Evolutionary conservation across 2,888 invertebrate genomes (phyloP), one percentile per base, ranked within the genome.

Genomic region (Odontocerum albicorne): DNA sequence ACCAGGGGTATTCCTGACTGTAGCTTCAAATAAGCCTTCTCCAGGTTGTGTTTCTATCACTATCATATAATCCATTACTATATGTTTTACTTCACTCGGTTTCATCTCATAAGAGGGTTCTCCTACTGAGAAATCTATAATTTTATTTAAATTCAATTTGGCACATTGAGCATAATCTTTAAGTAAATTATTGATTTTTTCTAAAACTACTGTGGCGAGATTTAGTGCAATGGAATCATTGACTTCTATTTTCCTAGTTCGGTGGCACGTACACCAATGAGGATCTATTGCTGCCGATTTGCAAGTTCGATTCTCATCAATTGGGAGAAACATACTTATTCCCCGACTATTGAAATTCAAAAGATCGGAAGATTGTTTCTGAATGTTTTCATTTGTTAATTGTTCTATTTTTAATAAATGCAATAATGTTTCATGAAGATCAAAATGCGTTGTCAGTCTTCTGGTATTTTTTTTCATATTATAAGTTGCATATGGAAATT

Each of bases 261-360:
- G 81, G 65, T 91, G 88, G 63, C 96, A 96, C 16, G 92, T 89
- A 69, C 96, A 96, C 88, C 90, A 96, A 68, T 93, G 90, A 19
- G 86, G 84, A 0, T 86, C 83, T 55, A 96, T 91, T 1, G 79
- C 84, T 0, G 95, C 94, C 57, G 78, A 74, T 44, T 81, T 75
- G 67, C 96, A 96, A 0, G 88, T 90, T 38, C 96, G 77, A 50
- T 82, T 78, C 32, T 68, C 69, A 0, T 90, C 86, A 56, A 96
- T 80, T 1, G 85, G 82, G 17, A 85, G 70, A 68, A 96, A 93
- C 42, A 92, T 77, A 69, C 93, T 93, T 4, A 88, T 84, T 2
- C 87, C 85, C 46, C 85, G 75, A 4, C 76, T 70, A 51, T 73
- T 63, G n/a, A 67, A 67, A 40, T 77, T 75, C 8, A 67, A 56